These are phyloP conservation scores for Epinephelus cyanopodus DNA, from an alignment of 2,113 vertebrate genomes.

Conservation along the genomic window DNA sequence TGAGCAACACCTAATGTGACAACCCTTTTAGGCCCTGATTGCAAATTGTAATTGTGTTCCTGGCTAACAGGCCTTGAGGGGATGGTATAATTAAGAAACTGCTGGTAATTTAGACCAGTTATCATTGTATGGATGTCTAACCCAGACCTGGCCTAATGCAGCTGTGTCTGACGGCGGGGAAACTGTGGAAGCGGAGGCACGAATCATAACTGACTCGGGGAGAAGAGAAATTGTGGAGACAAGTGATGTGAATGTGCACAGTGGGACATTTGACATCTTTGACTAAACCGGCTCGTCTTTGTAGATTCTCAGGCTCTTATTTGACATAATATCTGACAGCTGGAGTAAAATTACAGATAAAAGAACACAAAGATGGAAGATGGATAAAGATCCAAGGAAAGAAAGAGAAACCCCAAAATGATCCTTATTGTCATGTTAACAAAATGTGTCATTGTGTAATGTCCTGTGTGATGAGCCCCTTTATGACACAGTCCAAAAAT, in stretches of 20 bases:
- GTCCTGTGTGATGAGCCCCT: neutral
- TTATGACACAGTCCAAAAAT: neutral
- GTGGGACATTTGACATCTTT: neutral
- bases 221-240: neutral
- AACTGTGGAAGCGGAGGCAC: neutral
- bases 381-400: neutral
- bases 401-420: neutral
- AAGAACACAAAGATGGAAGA: neutral
- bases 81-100: constrained; percentile 47
- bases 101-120: constrained; percentile 48
- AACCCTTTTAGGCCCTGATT: constrained; percentile 45
- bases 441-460: constrained; percentile 3
- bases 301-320: neutral
- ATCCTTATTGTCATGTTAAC: constrained; percentile 14
- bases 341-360: neutral
- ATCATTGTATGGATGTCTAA: constrained; percentile 1
- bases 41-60: constrained; percentile 43
- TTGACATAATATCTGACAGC: neutral
- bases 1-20: constrained; percentile 44
- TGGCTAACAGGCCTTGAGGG: constrained; percentile 41
- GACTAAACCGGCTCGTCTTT: neutral
- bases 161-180: neutral
- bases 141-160: constrained; percentile 11
- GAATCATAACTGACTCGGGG: neutral
- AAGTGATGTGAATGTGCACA: neutral